These are phyloP conservation scores for Galagoides demidoff DNA, from an alignment of 2,797 vertebrate genomes.

Conservation along the genomic window DNA sequence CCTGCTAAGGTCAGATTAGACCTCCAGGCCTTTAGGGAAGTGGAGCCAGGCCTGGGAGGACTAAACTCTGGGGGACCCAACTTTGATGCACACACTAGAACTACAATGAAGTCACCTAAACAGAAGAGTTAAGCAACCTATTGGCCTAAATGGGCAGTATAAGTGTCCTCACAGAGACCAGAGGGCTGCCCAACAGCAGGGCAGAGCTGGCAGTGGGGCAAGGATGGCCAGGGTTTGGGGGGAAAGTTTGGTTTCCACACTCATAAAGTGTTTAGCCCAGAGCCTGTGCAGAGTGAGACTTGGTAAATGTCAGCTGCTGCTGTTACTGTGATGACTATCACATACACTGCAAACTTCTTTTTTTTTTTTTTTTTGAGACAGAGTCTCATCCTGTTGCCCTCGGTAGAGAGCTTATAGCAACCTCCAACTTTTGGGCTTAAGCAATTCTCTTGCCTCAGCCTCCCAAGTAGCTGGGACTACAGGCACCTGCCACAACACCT, in stretches of 20 bases:
- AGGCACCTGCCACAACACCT: no score
- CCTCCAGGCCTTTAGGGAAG: neutral
- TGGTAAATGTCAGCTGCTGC: rapidly evolving
- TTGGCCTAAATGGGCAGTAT: neutral
- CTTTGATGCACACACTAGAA: neutral
- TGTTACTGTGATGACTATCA: neutral
- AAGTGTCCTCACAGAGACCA: neutral
- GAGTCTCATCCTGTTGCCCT: no score
- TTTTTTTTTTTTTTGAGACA: no score
- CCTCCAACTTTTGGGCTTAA: no score
- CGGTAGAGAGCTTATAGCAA: no score
- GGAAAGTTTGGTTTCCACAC: neutral
- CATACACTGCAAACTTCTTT: no score
- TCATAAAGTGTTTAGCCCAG: neutral
- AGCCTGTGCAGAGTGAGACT: neutral
- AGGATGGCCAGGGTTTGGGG: neutral
- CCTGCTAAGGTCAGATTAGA: neutral
- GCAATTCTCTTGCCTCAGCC: no score
- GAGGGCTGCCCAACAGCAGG: neutral
- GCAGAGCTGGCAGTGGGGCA: neutral
- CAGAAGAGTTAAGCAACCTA: neutral
- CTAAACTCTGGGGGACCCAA: neutral
- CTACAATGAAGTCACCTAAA: neutral
- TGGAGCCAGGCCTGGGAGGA: neutral
- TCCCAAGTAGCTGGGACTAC: no score